phyloP scores from a whole-genome alignment of 30 jellyfish, hydroid and myxozoan genomes.

The Turritopsis dohrnii region DNA sequence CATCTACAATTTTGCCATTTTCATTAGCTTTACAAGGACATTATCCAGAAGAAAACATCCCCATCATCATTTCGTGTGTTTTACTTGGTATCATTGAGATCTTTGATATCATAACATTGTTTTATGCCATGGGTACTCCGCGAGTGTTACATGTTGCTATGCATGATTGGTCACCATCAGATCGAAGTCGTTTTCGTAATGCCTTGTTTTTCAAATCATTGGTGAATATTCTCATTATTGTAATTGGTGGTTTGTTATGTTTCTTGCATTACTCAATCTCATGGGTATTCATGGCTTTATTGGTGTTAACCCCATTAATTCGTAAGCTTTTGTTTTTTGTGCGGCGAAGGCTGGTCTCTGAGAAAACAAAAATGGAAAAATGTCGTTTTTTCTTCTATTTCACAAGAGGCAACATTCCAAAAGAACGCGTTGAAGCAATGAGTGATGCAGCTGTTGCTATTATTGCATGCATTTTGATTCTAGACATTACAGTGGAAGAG shows the following conservation, averaged over 20 bases:
- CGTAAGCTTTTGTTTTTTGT: constrained; percentile 16
- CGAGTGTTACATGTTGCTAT: constrained; percentile 22
- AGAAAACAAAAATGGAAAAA: constrained; percentile 9
- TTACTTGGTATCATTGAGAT: constrained; percentile 24
- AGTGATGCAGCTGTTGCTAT: constrained; percentile 45
- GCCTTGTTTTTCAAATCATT: not conserved
- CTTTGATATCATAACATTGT: not conserved
- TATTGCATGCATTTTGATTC: constrained; percentile 31
- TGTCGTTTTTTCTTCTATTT: constrained; percentile 16
- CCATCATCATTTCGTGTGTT: constrained; percentile 14
- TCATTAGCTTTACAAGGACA: constrained; percentile 34
- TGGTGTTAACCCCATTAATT: constrained; percentile 16
- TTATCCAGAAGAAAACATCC: constrained; percentile 23
- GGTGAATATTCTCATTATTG: constrained; percentile 7
- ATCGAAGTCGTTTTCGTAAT: constrained; percentile 23
- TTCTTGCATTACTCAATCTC: constrained; percentile 14
- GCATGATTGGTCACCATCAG: constrained; percentile 27
- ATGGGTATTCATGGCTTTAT: constrained; percentile 31
- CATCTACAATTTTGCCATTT: constrained; percentile 29
- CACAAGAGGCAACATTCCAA: constrained; percentile 30
- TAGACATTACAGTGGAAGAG: constrained; percentile 34
- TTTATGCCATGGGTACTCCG: constrained; percentile 28
- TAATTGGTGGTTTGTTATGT: constrained; percentile 17
- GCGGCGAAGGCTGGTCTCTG: constrained; percentile 3
- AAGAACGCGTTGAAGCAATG: constrained; percentile 37